Evolutionary conservation across 1,140 invertebrate genomes (phyloP), one percentile per base, ranked within the genome.

Genomic region (Sycophila sp.): DNA sequence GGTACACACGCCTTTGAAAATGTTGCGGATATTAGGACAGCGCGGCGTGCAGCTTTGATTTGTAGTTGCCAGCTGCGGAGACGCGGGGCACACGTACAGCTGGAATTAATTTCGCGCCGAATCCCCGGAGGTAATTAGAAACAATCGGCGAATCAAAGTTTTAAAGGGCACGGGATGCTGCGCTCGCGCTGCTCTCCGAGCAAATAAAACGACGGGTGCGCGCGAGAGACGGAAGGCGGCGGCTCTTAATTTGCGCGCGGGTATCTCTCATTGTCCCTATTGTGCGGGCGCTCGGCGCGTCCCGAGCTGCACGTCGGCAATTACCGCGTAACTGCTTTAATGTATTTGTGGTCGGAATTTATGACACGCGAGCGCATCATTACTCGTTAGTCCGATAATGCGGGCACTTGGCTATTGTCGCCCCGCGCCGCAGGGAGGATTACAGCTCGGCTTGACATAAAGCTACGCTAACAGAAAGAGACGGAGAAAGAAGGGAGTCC

Each of bases 271-370:
- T 63, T 62, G 47, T 51, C 30, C 53, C 42, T 13, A 65, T 51
- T 62, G 55, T 59, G 40, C 5, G 19, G 32, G 32, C 3, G 1
- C 19, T 26, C n/a, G 62, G 19, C 19, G 22, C n/a, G 42, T 26
- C 15, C 15, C 42, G n/a, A 6, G 3, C 24, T 32, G 34, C 19
- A 15, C 34, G 4, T 15, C 30, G 28, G 38, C 68, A 68, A 72
- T 72, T 72, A 68, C 51, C 28, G 53, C 51, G 24, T 62, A 60
- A 67, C 63, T 36, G 63, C 45, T 65, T 72, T 66, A 67, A 49
- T 56, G 45, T 42, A 68, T 63, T 68, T 68, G 58, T 24, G 53
- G 59, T 68, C 4, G 38, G 34, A 68, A 59, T 58, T 59, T 68
- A 72, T 68, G 47, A 72, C 17, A 63, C 49, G 22, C 40, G 26